Conservation (phyloP, 2,797 vertebrate genomes). For the Pangasius sanitwongsei region DNA sequence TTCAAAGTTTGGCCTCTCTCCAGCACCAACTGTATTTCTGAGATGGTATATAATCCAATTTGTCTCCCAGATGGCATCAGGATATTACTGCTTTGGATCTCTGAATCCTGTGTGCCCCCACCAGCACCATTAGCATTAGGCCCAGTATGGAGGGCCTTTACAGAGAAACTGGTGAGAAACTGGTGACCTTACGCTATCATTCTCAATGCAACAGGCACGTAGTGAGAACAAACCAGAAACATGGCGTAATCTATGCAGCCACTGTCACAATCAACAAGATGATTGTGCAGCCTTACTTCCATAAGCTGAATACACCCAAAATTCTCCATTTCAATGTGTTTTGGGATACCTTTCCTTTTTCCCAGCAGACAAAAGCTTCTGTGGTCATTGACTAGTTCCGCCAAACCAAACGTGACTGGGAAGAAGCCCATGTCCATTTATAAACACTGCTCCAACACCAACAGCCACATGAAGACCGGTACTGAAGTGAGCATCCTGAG, state of each 20-base stretch:
- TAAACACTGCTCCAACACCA: neutral
- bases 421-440: neutral
- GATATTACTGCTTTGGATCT: neutral
- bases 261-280: neutral
- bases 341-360: neutral
- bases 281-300: neutral
- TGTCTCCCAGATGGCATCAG: neutral
- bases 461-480: neutral
- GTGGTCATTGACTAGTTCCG: neutral
- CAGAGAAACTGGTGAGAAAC: neutral
- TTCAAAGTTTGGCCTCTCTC: neutral
- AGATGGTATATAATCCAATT: neutral
- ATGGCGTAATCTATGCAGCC: neutral
- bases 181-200: neutral
- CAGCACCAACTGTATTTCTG: neutral
- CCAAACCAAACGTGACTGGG: neutral
- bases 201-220: neutral
- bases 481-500: neutral
- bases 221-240: neutral
- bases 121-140: neutral
- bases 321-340: neutral
- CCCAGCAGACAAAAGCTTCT: neutral
- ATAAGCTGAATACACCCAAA: neutral
- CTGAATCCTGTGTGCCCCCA: neutral
- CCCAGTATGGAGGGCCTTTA: neutral